These are phyloP conservation scores for Eumerus sabulonum DNA, from an alignment of 2,888 invertebrate species.

Conservation along the genomic window DNA sequence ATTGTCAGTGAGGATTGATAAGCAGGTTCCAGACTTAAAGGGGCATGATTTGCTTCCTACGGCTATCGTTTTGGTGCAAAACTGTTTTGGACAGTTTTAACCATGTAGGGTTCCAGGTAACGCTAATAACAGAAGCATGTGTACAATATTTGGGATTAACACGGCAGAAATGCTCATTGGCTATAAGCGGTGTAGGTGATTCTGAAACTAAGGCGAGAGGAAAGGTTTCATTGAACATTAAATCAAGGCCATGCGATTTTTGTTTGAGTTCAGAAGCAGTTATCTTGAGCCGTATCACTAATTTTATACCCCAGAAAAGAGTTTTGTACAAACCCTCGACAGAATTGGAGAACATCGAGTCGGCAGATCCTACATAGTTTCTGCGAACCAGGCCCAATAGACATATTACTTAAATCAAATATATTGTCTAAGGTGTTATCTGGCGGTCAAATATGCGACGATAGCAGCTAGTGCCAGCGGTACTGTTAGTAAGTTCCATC, in stretches of 20 bases:
- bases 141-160: too few relatives aligned
- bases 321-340: not conserved
- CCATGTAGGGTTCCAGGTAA: too few relatives aligned
- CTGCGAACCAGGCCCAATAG: not conserved
- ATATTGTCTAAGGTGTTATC: not conserved
- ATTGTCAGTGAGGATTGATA: not conserved
- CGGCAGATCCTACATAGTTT: not conserved
- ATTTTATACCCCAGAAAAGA: not conserved
- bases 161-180: too few relatives aligned
- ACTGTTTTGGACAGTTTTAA: too few relatives aligned
- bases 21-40: not conserved
- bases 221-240: not conserved
- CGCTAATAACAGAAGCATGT: too few relatives aligned
- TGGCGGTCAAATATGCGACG: not conserved
- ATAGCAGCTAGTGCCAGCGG: too few relatives aligned
- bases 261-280: not conserved
- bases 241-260: constrained; percentile 1
- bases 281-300: constrained; percentile 9
- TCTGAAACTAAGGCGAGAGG: constrained; percentile 6
- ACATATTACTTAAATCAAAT: not conserved
- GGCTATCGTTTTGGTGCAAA: constrained; percentile 8
- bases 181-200: constrained; percentile 9
- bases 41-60: not conserved
- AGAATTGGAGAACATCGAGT: too few relatives aligned
- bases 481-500: too few relatives aligned